Evolutionary conservation across 2,888 invertebrate species (phyloP).

Genomic region (Chrysina gloriosa): DNA sequence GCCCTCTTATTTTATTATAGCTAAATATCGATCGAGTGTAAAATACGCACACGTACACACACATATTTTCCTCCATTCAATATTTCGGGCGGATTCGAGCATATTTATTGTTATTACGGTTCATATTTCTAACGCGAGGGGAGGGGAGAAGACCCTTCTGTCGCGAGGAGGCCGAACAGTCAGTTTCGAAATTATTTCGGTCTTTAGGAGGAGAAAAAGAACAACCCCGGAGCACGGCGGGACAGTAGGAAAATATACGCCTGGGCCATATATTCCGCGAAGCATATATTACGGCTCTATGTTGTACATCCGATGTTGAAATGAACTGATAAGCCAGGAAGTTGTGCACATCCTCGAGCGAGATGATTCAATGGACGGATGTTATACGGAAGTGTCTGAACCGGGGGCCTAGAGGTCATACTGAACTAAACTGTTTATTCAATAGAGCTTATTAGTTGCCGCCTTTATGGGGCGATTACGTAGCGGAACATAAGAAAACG

Average conservation of each 20-base stretch:
- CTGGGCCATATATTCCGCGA: conserved; percentile 46
- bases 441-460: conserved; percentile 49
- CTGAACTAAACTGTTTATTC: conserved; percentile 48
- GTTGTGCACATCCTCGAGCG: conserved; percentile 53
- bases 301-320: conserved; percentile 56
- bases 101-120: conserved; percentile 12
- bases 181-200: conserved; percentile 14
- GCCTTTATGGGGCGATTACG: conserved; percentile 44
- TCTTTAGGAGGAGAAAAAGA: not conserved
- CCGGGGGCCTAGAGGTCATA: conserved; percentile 46
- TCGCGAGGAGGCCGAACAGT: not conserved
- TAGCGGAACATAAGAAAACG: conserved; percentile 34
- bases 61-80: not conserved
- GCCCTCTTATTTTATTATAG: not conserved
- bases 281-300: conserved; percentile 52
- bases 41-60: too few species aligned
- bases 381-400: conserved; percentile 52
- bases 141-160: not conserved
- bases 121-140: conserved; percentile 1
- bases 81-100: not conserved
- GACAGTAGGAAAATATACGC: conserved; percentile 1
- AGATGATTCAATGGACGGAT: conserved; percentile 54
- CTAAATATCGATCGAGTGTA: conserved; percentile 4
- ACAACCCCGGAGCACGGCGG: too few species aligned
- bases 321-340: conserved; percentile 56